phyloP scores from a whole-genome alignment of 2,797 vertebrate genomes.

The Luscinia megarhynchos region DNA sequence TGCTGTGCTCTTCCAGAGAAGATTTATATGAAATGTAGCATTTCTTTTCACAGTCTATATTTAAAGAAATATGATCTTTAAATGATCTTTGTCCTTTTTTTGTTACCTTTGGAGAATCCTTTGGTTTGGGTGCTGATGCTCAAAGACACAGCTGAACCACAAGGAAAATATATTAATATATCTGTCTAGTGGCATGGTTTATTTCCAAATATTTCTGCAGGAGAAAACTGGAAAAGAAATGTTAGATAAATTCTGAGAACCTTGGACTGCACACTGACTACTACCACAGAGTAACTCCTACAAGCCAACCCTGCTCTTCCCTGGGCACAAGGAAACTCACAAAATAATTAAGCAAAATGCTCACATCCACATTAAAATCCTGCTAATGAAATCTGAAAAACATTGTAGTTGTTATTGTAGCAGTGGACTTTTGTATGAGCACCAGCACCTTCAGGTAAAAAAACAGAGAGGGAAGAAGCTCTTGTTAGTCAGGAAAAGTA shows the following conservation, averaged over 20 bases:
- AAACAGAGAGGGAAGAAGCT: not conserved
- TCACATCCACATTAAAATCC: not conserved
- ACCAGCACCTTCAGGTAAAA: not conserved
- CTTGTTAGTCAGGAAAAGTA: not conserved
- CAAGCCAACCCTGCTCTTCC: not conserved
- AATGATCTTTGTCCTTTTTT: not conserved
- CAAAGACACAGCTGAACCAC: not conserved
- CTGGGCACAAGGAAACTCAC: not conserved
- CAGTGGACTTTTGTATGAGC: not conserved
- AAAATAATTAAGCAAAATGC: not conserved
- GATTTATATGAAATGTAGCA: not conserved
- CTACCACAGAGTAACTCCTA: not conserved
- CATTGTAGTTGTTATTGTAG: not conserved
- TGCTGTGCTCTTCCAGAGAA: not conserved
- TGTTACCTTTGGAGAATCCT: not conserved
- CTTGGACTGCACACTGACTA: not conserved
- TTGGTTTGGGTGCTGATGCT: not conserved
- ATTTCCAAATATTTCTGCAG: not conserved
- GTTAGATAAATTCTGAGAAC: not conserved
- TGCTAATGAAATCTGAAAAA: not conserved
- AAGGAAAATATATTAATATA: fast-evolving
- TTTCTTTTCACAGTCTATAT: not conserved
- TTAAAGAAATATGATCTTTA: not conserved
- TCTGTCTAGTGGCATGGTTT: not conserved
- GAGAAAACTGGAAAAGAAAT: not conserved